Conservation (phyloP, 2,888 invertebrate genomes). For the Tholera decimalis region DNA sequence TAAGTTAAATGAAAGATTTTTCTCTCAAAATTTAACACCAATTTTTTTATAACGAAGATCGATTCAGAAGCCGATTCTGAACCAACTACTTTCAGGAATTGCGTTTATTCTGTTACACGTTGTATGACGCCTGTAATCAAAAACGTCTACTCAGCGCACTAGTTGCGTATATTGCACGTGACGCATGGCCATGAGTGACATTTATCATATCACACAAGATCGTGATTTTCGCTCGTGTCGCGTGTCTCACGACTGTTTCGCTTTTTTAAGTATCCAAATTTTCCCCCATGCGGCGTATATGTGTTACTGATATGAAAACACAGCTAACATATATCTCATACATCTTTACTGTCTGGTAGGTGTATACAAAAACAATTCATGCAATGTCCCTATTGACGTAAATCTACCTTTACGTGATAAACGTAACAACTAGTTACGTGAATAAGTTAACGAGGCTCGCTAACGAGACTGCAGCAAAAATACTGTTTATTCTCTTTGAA, state of each 20-base stretch:
- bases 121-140: no score
- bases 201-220: neutral
- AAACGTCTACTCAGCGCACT: no score
- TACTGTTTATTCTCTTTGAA: constrained; percentile 69
- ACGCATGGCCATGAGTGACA: neutral
- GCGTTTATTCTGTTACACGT: no score
- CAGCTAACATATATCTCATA: constrained; percentile 12
- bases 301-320: neutral
- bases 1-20: no score
- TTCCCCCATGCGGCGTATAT: no score
- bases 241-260: neutral
- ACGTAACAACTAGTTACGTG: constrained; percentile 25
- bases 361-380: neutral
- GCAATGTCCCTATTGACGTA: neutral
- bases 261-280: no score
- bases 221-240: neutral
- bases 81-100: no score
- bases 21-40: no score
- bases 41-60: no score
- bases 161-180: no score
- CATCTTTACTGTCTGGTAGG: constrained; percentile 4
- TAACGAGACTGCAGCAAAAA: constrained; percentile 64
- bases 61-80: no score
- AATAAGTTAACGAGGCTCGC: constrained; percentile 54
- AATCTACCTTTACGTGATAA: constrained; percentile 2